These are phyloP conservation scores for Protonemura montana DNA, from an alignment of 2,888 invertebrate genomes.

Conservation along the genomic window DNA sequence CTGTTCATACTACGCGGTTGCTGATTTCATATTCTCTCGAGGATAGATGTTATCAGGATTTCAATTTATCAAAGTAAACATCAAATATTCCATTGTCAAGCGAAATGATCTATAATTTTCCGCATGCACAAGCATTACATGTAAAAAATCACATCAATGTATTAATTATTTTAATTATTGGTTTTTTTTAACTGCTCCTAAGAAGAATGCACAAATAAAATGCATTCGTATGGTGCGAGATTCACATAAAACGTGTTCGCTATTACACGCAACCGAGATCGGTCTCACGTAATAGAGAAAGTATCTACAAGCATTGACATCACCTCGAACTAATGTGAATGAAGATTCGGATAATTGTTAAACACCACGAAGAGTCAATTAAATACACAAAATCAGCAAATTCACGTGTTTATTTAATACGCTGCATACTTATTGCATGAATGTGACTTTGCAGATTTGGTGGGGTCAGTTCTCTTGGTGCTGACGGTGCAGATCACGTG, in stretches of 20 bases:
- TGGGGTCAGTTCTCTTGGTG: neutral
- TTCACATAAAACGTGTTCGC: neutral
- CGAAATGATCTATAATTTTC: neutral
- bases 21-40: no score
- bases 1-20: no score
- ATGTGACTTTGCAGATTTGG: neutral
- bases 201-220: neutral
- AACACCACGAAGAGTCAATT: neutral
- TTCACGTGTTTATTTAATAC: no score
- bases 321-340: neutral
- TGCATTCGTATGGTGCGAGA: neutral
- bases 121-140: no score
- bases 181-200: neutral
- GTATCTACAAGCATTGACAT: neutral
- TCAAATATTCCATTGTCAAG: neutral
- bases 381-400: neutral
- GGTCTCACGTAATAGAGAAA: neutral
- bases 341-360: neutral
- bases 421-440: no score
- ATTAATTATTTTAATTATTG: neutral
- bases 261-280: neutral
- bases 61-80: no score
- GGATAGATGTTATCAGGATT: no score
- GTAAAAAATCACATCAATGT: no score
- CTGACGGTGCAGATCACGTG: slow-evolving; percentile 53